Conservation (phyloP, 2,797 vertebrate genomes). For the Rhadinocentrus ornatus region DNA sequence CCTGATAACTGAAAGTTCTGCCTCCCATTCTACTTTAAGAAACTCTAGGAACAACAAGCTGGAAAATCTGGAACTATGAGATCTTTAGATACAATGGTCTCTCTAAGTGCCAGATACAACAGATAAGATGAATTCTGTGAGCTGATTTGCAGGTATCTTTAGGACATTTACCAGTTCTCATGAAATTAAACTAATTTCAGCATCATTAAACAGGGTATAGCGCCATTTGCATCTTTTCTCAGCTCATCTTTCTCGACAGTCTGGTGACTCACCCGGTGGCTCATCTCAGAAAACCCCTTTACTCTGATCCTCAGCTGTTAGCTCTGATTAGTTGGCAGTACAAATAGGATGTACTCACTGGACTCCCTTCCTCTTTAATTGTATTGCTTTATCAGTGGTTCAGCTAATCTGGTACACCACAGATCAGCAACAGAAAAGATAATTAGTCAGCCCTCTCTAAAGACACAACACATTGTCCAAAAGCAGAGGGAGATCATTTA, state of each 20-base stretch:
- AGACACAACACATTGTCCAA: constrained; percentile 15
- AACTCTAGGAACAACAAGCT: too few relatives aligned
- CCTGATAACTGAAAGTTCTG: too few relatives aligned
- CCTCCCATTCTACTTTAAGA: too few relatives aligned
- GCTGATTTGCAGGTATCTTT: neutral
- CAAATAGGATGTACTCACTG: constrained; percentile 2
- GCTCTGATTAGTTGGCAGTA: constrained; percentile 14
- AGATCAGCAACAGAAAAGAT: constrained; percentile 14
- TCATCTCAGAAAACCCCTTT: constrained; percentile 27
- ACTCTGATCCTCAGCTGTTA: constrained; percentile 26
- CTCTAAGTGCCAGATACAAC: neutral
- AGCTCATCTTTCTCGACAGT: neutral
- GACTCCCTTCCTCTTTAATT: constrained; percentile 5
- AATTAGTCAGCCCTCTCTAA: constrained; percentile 5
- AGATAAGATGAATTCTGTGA: neutral
- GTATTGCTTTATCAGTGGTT: constrained; percentile 11
- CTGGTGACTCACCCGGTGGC: constrained; percentile 30
- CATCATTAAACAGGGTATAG: constrained; percentile 1
- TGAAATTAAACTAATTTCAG: neutral
- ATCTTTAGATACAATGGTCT: neutral
- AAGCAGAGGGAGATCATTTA: constrained; percentile 9
- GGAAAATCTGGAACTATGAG: too few relatives aligned
- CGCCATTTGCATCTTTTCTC: constrained; percentile 11
- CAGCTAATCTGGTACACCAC: neutral
- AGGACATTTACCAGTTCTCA: neutral